Evolutionary conservation across 2,113 vertebrate genomes (phyloP).

Genomic region (Cryptotis parvus): DNA sequence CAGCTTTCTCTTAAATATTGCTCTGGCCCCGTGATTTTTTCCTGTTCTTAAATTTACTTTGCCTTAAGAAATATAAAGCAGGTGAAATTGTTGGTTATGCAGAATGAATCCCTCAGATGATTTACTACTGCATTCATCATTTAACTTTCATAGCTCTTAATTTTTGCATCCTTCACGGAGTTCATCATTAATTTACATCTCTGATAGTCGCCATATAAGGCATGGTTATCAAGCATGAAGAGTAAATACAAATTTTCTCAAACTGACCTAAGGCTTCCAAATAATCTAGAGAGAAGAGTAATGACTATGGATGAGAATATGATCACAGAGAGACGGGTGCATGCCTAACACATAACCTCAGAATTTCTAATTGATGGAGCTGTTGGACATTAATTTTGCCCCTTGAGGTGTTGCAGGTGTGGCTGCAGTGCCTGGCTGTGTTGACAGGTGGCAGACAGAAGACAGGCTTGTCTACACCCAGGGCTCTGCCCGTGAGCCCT

Average conservation of each 20-base stretch:
- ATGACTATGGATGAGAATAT: not conserved
- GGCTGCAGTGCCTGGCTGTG: no score
- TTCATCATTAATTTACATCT: slow-evolving; percentile 61
- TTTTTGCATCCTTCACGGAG: not conserved
- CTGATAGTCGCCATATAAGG: slow-evolving; percentile 30
- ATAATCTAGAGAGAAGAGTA: slow-evolving; percentile 48
- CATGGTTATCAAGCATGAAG: slow-evolving; percentile 48
- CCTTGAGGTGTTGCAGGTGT: no score
- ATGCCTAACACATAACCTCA: slow-evolving; percentile 12
- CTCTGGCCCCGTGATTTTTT: no score
- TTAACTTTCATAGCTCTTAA: slow-evolving; percentile 57
- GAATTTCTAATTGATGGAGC: slow-evolving; percentile 24
- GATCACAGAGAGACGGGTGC: not conserved
- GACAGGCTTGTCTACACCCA: no score
- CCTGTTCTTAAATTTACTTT: not conserved
- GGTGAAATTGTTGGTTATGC: not conserved
- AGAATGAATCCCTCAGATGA: not conserved
- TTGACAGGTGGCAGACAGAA: no score
- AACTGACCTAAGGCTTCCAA: slow-evolving; percentile 27
- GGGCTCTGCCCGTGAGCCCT: no score
- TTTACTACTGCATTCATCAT: slow-evolving; percentile 9
- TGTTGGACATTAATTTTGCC: no score
- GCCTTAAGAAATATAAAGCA: not conserved
- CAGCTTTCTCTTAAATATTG: not conserved
- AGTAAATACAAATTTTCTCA: slow-evolving; percentile 65